These are phyloP conservation scores for Helicolenus hilgendorfi DNA, from an alignment of 2,797 vertebrate genomes.

Conservation along the genomic window DNA sequence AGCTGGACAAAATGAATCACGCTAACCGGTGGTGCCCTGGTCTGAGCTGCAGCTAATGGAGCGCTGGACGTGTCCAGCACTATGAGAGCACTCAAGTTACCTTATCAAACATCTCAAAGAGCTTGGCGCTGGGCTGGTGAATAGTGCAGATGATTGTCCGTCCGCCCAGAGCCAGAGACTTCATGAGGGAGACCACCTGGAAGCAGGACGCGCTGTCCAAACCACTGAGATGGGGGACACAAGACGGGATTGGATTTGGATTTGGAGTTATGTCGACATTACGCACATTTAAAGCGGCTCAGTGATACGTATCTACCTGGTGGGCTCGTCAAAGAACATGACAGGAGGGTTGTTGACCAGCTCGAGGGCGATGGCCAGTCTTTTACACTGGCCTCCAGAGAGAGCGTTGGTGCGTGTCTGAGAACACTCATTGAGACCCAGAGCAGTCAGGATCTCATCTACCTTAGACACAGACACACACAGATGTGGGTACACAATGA, in stretches of 20 bases:
- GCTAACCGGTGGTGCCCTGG: conserved; percentile 8
- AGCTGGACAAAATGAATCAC: conserved; percentile 44
- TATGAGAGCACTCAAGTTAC: conserved; percentile 79
- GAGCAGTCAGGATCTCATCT: conserved; percentile 97
- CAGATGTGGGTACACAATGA: background rate
- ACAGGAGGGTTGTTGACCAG: conserved; percentile 99
- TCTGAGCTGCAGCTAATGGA: conserved; percentile 56
- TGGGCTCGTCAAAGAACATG: conserved; percentile 99
- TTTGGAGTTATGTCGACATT: background rate
- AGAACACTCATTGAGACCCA: conserved; percentile 96
- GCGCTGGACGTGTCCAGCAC: conserved; percentile 9
- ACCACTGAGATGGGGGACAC: conserved; percentile 86
- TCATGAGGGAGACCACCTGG: conserved; percentile 98
- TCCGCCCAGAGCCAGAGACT: conserved; percentile 96
- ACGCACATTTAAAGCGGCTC: background rate
- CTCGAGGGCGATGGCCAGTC: conserved; percentile 97
- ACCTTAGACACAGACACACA: conserved; percentile 87
- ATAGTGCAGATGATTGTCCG: conserved; percentile 99
- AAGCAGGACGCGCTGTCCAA: conserved; percentile 98
- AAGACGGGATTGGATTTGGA: background rate
- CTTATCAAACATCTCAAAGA: conserved; percentile 99
- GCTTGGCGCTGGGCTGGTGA: conserved; percentile 99
- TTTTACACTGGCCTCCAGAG: conserved; percentile 97
- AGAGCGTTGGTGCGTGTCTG: conserved; percentile 95
- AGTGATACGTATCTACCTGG: conserved; percentile 90